Evolutionary conservation across 2,113 vertebrate genomes (phyloP).

Genomic region (Dasyornis broadbenti): DNA sequence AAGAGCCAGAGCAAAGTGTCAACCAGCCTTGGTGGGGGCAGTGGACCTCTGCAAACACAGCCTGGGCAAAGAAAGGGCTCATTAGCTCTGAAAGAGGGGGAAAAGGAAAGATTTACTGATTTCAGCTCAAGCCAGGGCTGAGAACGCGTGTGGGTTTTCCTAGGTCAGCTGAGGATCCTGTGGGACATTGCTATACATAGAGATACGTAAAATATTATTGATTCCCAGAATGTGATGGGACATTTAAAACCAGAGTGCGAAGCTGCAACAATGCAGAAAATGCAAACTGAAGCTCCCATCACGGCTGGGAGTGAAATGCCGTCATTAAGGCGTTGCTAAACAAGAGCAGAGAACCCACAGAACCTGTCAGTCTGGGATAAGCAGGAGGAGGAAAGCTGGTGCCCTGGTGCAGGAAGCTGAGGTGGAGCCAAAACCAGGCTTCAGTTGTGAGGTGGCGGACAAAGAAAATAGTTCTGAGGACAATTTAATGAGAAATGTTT

Average conservation of each 20-base stretch:
- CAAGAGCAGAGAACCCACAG: background rate
- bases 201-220: background rate
- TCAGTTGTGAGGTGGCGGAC: background rate
- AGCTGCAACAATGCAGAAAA: background rate
- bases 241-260: background rate
- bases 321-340: background rate
- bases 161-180: background rate
- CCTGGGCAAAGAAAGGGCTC: background rate
- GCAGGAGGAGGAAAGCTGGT: background rate
- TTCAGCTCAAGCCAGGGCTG: background rate
- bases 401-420: background rate
- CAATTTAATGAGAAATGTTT: background rate
- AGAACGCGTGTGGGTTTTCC: background rate
- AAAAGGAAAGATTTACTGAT: background rate
- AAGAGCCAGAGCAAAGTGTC: background rate
- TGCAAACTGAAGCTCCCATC: background rate
- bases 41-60: background rate
- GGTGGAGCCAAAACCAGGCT: background rate
- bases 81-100: background rate
- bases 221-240: background rate
- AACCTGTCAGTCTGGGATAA: background rate
- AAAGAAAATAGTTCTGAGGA: background rate
- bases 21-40: background rate
- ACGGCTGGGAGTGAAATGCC: background rate
- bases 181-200: too few relatives aligned